A percentile compares a stretch with the other conserved stretches of the same genome.
phyloP scores from a whole-genome alignment of 2,113 vertebrate genomes.

The Ptilonorhynchus violaceus region DNA sequence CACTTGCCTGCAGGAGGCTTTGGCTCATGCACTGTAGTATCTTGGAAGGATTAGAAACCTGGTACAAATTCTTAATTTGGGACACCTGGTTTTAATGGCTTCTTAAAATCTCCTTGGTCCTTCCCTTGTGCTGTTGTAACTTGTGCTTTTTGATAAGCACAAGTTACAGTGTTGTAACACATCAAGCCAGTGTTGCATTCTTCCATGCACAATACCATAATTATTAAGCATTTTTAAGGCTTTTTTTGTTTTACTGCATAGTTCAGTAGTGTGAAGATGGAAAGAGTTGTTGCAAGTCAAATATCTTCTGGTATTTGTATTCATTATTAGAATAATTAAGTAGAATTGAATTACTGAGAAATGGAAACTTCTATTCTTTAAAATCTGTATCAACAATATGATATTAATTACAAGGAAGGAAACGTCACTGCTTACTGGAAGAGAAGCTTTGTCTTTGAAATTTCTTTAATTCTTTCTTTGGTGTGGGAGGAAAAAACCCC shows the following conservation, averaged over 20 bases:
- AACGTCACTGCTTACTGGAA: not conserved
- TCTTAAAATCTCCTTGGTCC: not conserved
- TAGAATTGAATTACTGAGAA: slow-evolving; percentile 42
- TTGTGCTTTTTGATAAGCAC: not conserved
- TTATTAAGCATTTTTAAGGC: slow-evolving; percentile 26
- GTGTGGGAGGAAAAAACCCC: accelerated
- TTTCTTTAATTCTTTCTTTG: not conserved
- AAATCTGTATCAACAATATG: not conserved
- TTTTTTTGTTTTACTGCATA: not conserved
- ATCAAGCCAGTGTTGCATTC: not conserved
- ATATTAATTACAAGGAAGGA: not conserved
- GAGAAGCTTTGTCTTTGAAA: not conserved
- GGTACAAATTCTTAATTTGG: not conserved
- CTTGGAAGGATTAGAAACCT: not conserved
- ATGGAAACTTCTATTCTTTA: slow-evolving; percentile 14
- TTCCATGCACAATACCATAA: not conserved
- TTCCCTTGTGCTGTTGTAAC: not conserved
- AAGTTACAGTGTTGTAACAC: too few relatives aligned
- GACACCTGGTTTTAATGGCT: not conserved
- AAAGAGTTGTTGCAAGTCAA: slow-evolving; percentile 57
- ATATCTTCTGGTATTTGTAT: slow-evolving; percentile 45
- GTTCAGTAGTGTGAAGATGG: slow-evolving; percentile 35
- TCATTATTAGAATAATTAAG: slow-evolving; percentile 60
- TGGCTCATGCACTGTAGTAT: not conserved
- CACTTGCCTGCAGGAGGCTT: not conserved